These are phyloP conservation scores for Rana temporaria DNA, from an alignment of 2,113 vertebrate genomes.

Conservation along the genomic window DNA sequence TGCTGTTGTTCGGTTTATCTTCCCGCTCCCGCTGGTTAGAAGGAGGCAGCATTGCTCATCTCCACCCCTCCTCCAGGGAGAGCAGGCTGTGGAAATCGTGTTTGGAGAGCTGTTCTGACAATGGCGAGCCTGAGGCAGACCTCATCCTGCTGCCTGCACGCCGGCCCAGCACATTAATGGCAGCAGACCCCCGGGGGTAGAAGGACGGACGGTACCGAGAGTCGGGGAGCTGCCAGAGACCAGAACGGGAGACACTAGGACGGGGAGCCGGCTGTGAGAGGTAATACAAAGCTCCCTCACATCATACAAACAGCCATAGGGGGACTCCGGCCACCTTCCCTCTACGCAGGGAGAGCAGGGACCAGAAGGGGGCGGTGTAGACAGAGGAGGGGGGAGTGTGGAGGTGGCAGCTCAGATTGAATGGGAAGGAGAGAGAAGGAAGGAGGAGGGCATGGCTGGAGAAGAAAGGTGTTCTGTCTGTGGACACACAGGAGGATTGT, in stretches of 20 bases:
- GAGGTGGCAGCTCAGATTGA: background rate
- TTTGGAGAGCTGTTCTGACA: conserved; percentile 33
- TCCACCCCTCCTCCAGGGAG: conserved; percentile 47
- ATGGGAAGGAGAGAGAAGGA: background rate
- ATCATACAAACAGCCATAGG: background rate
- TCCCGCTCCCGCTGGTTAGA: conserved; percentile 51
- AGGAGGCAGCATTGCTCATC: conserved; percentile 46
- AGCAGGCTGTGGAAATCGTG: conserved; percentile 37
- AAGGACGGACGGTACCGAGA: background rate
- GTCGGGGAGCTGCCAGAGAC: background rate
- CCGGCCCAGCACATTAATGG: conserved; percentile 5
- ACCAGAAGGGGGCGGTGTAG: background rate
- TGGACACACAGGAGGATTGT: background rate
- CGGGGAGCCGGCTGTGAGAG: conserved; percentile 2
- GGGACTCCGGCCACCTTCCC: background rate
- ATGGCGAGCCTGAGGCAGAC: conserved; percentile 40
- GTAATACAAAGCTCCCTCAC: conserved; percentile 22
- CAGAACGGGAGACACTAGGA: background rate
- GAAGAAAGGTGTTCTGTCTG: background rate
- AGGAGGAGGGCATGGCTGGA: background rate
- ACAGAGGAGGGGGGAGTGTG: background rate
- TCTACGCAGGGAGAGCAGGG: background rate
- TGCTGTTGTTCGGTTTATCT: conserved; percentile 28
- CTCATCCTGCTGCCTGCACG: background rate
- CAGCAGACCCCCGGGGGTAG: background rate